Conservation (phyloP, 2,888 invertebrate genomes). For the Tetragonisca angustula region DNA sequence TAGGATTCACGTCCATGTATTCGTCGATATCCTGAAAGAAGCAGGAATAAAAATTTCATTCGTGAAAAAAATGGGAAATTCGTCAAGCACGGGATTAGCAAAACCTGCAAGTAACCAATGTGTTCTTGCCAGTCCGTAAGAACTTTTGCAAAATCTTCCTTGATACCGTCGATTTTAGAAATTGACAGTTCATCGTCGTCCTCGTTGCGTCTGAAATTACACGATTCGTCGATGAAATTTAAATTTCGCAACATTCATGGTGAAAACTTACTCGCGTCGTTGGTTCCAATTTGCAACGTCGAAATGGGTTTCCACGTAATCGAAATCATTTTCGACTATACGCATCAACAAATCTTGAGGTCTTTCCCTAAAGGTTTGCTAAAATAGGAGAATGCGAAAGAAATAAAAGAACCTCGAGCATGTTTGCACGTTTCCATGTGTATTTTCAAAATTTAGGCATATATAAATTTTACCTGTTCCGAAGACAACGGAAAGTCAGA, state of each 20-base stretch:
- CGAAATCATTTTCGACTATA: conserved; percentile 76
- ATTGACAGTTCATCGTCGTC: conserved; percentile 83
- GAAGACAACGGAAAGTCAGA: conserved; percentile 79
- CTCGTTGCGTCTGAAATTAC: conserved; percentile 81
- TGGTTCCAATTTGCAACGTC: conserved; percentile 75
- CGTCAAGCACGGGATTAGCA: conserved; percentile 16
- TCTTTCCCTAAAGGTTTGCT: conserved; percentile 76
- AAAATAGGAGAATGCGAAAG: conserved; percentile 39
- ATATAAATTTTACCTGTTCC: conserved; percentile 65
- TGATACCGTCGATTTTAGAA: conserved; percentile 79
- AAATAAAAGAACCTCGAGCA: too few species aligned
- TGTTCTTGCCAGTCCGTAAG: conserved; percentile 85
- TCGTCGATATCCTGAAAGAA: conserved; percentile 78
- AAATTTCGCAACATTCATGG: neutral
- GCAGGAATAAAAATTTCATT: neutral
- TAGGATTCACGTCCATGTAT: conserved; percentile 75
- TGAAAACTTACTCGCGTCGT: conserved; percentile 82
- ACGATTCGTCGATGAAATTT: conserved; percentile 1
- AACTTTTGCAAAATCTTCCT: conserved; percentile 85
- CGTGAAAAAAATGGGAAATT: conserved; percentile 1
- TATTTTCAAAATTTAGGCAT: too few species aligned
- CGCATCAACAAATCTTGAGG: conserved; percentile 75
- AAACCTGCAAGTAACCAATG: conserved; percentile 84
- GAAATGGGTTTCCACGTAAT: conserved; percentile 74
- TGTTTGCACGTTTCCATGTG: conserved; percentile 1